These are phyloP conservation scores for Dicycla oo DNA, from an alignment of 2,888 invertebrate genomes.

Conservation along the genomic window DNA sequence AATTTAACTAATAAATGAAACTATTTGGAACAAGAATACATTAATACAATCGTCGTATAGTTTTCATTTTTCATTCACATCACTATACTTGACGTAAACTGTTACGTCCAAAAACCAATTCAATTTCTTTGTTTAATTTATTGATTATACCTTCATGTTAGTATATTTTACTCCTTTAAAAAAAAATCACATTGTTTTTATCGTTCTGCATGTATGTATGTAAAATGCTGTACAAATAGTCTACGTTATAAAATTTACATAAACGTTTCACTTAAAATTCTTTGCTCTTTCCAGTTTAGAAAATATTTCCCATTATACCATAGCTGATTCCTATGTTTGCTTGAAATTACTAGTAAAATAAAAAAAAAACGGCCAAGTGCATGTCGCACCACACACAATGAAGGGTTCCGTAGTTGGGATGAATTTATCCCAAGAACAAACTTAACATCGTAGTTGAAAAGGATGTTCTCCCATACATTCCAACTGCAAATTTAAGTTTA, in stretches of 20 bases:
- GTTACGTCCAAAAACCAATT: conserved; percentile 17
- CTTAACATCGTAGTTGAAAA: too few relatives aligned
- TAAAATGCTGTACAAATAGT: neutral
- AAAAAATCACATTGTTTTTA: neutral
- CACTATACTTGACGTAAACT: conserved; percentile 22
- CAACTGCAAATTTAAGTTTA: too few relatives aligned
- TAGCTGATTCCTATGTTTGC: neutral
- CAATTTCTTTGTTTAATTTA: neutral
- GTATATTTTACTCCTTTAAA: neutral
- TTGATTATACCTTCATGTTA: neutral
- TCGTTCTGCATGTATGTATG: neutral
- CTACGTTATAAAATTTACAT: neutral
- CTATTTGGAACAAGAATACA: neutral
- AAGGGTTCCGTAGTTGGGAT: too few relatives aligned
- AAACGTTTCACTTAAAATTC: neutral
- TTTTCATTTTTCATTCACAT: conserved; percentile 5
- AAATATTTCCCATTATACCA: neutral
- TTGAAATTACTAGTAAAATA: too few relatives aligned
- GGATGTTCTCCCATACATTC: too few relatives aligned
- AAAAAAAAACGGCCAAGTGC: too few relatives aligned
- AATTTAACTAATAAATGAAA: neutral
- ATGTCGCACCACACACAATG: too few relatives aligned
- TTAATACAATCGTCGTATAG: neutral
- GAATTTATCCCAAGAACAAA: too few relatives aligned
- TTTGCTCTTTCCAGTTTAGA: neutral